Percentiles rank a stretch among this genome's conserved stretches.
These are phyloP conservation scores for Amphimallon solstitiale DNA, from an alignment of 2,888 invertebrate species.

Conservation along the genomic window DNA sequence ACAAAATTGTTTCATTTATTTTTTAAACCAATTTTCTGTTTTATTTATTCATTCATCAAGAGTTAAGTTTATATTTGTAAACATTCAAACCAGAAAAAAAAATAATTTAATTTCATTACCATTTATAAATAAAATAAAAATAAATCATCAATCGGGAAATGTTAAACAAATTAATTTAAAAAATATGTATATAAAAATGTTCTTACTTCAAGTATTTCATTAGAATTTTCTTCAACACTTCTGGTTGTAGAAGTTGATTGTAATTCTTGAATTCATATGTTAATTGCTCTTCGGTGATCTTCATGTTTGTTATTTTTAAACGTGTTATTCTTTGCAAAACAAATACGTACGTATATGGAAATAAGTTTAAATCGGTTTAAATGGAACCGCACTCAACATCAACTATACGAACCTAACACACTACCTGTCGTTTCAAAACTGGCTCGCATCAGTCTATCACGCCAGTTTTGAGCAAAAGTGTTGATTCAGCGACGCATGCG, in stretches of 20 bases:
- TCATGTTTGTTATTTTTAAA: conserved; percentile 11
- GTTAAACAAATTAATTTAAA: no score
- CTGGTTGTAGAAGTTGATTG: conserved; percentile 32
- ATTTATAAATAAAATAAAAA: background rate
- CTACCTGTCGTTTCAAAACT: conserved; percentile 4
- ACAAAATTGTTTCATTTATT: no score
- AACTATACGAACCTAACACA: background rate
- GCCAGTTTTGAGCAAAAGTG: conserved; percentile 8
- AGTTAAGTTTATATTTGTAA: no score
- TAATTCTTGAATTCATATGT: conserved; percentile 17
- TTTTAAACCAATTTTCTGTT: no score
- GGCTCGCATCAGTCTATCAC: background rate
- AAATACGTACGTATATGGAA: no score
- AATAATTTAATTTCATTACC: no score
- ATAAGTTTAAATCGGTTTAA: no score
- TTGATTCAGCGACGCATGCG: conserved; percentile 1
- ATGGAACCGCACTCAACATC: background rate
- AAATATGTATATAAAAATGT: conserved; percentile 2
- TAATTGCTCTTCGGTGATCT: conserved; percentile 8
- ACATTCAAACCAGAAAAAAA: no score
- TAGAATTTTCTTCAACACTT: conserved; percentile 33
- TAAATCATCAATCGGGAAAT: background rate
- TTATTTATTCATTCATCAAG: no score
- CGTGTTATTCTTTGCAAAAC: no score
- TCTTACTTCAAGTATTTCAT: conserved; percentile 37